These are phyloP conservation scores for Triops longicaudatus DNA, from an alignment of 1,140 invertebrate species.

Conservation along the genomic window DNA sequence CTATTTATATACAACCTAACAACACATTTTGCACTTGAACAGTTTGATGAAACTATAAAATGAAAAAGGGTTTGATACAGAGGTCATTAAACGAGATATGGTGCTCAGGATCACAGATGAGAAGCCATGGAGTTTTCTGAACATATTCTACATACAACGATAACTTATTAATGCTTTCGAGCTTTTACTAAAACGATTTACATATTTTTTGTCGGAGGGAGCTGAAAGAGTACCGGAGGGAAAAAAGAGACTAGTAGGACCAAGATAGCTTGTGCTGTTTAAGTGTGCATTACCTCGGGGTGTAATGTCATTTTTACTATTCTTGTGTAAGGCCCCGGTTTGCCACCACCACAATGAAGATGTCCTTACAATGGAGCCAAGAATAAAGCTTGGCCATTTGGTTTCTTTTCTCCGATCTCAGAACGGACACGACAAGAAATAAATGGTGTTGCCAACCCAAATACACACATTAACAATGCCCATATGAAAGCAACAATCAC, in stretches of 20 bases:
- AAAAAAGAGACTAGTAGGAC: not conserved
- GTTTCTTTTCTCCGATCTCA: not conserved
- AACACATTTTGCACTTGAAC: not conserved
- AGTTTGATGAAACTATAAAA: not conserved
- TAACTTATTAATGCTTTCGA: not conserved
- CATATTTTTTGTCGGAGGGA: not conserved
- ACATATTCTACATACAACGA: not conserved
- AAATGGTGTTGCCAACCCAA: not conserved
- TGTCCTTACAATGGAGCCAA: not conserved
- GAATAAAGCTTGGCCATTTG: not conserved
- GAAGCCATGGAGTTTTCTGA: conserved; percentile 11
- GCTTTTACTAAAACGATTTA: not conserved
- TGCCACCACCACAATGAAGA: conserved; percentile 6
- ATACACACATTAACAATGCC: conserved; percentile 1
- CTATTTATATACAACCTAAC: not conserved
- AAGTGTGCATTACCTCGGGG: not conserved
- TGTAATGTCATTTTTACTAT: not conserved
- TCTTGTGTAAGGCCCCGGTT: not conserved
- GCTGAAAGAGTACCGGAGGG: not conserved
- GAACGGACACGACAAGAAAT: not conserved
- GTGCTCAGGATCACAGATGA: conserved; percentile 1
- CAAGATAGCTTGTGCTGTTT: not conserved
- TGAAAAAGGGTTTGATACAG: not conserved
- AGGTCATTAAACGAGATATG: not conserved
- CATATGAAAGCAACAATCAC: not conserved